phyloP scores from a whole-genome alignment of 2,797 vertebrate genomes.

The Psittacula echo region DNA sequence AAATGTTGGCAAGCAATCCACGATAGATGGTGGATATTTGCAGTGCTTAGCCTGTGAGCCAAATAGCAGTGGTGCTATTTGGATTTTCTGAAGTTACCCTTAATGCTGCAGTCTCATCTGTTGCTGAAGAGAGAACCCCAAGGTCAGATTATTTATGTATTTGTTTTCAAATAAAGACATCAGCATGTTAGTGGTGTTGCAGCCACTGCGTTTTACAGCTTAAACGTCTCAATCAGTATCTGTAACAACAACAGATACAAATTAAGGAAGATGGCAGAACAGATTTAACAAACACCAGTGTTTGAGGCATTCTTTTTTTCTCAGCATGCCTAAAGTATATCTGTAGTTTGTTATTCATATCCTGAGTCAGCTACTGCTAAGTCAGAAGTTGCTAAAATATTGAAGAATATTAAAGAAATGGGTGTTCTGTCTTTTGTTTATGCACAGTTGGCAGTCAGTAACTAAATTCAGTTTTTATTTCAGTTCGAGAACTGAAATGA shows the following conservation, averaged over 20 bases:
- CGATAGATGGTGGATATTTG: background rate
- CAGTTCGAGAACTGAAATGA: background rate
- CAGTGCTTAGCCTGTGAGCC: background rate
- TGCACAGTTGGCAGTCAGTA: background rate
- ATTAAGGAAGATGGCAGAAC: background rate
- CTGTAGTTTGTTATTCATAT: background rate
- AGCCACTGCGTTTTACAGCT: background rate
- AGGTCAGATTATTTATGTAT: background rate
- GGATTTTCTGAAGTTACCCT: background rate
- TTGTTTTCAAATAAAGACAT: background rate
- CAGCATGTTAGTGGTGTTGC: background rate
- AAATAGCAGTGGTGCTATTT: background rate
- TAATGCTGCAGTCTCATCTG: background rate
- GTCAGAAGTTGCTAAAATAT: background rate
- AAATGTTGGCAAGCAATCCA: background rate
- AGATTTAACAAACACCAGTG: background rate
- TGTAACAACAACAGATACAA: background rate
- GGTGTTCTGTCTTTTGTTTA: background rate
- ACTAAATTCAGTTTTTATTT: conserved; percentile 3
- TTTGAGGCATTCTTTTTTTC: background rate
- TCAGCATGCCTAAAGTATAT: background rate
- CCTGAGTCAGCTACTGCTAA: background rate
- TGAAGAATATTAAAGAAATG: conserved; percentile 1
- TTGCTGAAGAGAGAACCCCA: background rate
- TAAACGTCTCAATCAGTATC: background rate